phyloP scores from a whole-genome alignment of 1,140 invertebrate genomes.

The Drosophila pectinifera region DNA sequence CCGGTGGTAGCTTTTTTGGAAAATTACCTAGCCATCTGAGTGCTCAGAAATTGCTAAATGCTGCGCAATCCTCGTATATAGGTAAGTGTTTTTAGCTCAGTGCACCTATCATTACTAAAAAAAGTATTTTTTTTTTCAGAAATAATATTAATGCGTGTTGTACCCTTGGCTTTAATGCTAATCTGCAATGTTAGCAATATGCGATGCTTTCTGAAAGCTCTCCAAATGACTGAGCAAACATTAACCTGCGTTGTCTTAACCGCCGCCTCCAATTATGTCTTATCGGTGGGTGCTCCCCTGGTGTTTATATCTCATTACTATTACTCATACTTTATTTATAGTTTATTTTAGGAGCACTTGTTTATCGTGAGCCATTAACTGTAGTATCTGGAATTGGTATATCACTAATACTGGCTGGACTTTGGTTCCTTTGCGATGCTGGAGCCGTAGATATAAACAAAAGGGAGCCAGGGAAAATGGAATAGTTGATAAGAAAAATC shows the following conservation, averaged over 20 bases:
- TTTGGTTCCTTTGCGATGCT: conserved; percentile 72
- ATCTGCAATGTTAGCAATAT: conserved; percentile 86
- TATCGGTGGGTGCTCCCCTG: conserved; percentile 85
- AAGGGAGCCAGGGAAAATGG: neutral
- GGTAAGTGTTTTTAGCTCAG: conserved; percentile 13
- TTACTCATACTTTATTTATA: conserved; percentile 18
- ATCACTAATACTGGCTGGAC: conserved; percentile 65
- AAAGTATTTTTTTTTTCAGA: conserved; percentile 18
- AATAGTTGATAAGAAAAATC: conserved; percentile 1
- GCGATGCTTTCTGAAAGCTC: conserved; percentile 87
- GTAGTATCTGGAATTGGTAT: conserved; percentile 61
- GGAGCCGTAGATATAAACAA: neutral
- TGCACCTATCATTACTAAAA: neutral
- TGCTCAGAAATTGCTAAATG: conserved; percentile 36
- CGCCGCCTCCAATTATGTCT: conserved; percentile 87
- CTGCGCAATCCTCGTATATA: conserved; percentile 14
- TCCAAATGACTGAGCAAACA: conserved; percentile 86
- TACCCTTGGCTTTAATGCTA: conserved; percentile 86
- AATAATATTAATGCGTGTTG: conserved; percentile 32
- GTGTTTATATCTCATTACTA: neutral
- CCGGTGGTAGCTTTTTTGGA: conserved; percentile 78
- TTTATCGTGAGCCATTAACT: conserved; percentile 67
- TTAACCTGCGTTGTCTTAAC: conserved; percentile 86
- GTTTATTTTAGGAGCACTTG: conserved; percentile 68
- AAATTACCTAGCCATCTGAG: conserved; percentile 66